Conservation (phyloP, 2,113 vertebrate genomes). For the Poicephalus gulielmi region DNA sequence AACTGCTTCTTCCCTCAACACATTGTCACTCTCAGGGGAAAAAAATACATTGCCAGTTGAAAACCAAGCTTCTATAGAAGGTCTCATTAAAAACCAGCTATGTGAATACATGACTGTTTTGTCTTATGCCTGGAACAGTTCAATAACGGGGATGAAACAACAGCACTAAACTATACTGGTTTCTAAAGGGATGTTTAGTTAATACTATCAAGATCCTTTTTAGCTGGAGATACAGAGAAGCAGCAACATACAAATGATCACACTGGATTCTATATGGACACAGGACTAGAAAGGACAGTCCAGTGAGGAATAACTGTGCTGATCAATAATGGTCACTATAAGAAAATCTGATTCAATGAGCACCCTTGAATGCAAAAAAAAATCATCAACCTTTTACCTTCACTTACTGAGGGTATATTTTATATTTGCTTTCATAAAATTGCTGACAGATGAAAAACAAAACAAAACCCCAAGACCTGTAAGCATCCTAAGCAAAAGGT, state of each 20-base stretch:
- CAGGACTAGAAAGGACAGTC: not conserved
- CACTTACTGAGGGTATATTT: not conserved
- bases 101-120: rapidly evolving
- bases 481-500: not conserved
- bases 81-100: not conserved
- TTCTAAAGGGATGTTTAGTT: not conserved
- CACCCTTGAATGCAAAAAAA: not conserved
- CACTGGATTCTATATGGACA: not conserved
- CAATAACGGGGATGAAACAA: not conserved
- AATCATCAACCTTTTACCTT: not conserved
- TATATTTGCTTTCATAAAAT: not conserved
- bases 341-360: not conserved
- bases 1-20: not conserved
- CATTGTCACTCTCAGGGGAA: not conserved
- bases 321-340: not conserved
- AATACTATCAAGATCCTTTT: not conserved
- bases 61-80: not conserved
- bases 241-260: not conserved
- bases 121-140: not conserved
- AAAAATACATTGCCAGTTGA: not conserved
- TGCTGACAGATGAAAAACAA: not conserved
- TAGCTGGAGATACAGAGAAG: not conserved
- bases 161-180: not conserved
- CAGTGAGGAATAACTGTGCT: not conserved
- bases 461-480: not conserved